Evolutionary conservation across 1,140 invertebrate genomes (phyloP).

Genomic region (Diuraphis noxia): DNA sequence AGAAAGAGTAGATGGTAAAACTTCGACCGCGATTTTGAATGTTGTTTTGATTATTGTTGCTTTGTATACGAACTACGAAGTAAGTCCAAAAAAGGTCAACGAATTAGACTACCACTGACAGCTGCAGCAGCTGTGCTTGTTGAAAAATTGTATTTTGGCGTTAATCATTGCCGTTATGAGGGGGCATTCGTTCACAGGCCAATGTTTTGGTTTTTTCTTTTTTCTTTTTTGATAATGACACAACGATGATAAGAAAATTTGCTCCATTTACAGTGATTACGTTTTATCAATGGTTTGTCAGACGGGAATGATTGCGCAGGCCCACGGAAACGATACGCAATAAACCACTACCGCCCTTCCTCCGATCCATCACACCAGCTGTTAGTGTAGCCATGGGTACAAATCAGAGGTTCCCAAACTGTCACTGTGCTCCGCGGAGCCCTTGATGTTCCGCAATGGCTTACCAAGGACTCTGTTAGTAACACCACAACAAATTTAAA

Average conservation of each 20-base stretch:
- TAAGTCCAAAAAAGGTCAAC: not conserved
- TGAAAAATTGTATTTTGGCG: not conserved
- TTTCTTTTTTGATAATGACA: not conserved
- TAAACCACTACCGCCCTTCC: not conserved
- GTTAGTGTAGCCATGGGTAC: not conserved
- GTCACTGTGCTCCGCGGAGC: no score
- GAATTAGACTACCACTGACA: not conserved
- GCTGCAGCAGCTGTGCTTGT: not conserved
- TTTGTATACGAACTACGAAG: not conserved
- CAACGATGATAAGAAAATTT: not conserved
- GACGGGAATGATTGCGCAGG: not conserved
- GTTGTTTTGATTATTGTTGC: not conserved
- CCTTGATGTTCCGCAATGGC: no score
- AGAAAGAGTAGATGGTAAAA: not conserved
- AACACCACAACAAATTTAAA: no score
- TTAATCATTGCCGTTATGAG: not conserved
- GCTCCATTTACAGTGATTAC: not conserved
- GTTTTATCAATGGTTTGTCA: not conserved
- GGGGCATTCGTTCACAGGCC: not conserved
- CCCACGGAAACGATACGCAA: not conserved
- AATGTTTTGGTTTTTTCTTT: not conserved
- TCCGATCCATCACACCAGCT: no score
- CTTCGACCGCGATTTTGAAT: not conserved
- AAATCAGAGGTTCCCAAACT: no score
- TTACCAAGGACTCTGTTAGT: no score